These are phyloP conservation scores for Eristalinus aeneus DNA, from an alignment of 2,888 invertebrate genomes.

Conservation along the genomic window DNA sequence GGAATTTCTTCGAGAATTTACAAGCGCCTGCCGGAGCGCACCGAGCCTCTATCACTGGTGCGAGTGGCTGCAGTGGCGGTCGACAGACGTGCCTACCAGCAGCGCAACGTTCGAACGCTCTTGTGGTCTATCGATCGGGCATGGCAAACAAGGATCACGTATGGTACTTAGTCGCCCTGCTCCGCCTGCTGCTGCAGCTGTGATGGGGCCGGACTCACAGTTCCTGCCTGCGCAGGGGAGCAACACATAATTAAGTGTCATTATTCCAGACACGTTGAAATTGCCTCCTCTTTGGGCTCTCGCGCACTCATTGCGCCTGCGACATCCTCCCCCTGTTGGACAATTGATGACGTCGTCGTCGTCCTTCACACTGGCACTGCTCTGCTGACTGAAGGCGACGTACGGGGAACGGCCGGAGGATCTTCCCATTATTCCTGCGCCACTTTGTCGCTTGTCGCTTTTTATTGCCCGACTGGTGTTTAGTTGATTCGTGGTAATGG, in stretches of 20 bases:
- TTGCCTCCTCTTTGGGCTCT: constrained; percentile 41
- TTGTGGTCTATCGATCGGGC: constrained; percentile 54
- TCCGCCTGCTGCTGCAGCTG: neutral
- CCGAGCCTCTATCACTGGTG: constrained; percentile 59
- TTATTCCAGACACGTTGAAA: constrained; percentile 66
- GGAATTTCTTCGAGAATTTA: constrained; percentile 64
- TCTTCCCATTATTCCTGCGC: constrained; percentile 55
- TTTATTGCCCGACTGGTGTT: constrained; percentile 53
- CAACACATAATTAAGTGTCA: constrained; percentile 64
- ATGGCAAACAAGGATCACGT: constrained; percentile 56
- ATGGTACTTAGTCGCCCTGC: constrained; percentile 30
- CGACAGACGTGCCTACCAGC: constrained; percentile 46
- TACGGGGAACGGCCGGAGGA: neutral
- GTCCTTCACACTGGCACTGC: constrained; percentile 32
- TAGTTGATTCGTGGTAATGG: constrained; percentile 16
- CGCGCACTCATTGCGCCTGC: constrained; percentile 48
- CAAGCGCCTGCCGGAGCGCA: constrained; percentile 63
- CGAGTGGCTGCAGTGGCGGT: constrained; percentile 33
- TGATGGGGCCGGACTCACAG: neutral
- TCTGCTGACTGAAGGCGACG: neutral
- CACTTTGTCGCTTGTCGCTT: constrained; percentile 67
- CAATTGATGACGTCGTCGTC: constrained; percentile 55
- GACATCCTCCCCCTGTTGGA: constrained; percentile 5
- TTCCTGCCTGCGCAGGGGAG: neutral
- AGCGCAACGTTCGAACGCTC: constrained; percentile 8